Base-by-base conservation (phyloP, 2,797 vertebrate genomes). In the Pachyuromys duprasi region DNA sequence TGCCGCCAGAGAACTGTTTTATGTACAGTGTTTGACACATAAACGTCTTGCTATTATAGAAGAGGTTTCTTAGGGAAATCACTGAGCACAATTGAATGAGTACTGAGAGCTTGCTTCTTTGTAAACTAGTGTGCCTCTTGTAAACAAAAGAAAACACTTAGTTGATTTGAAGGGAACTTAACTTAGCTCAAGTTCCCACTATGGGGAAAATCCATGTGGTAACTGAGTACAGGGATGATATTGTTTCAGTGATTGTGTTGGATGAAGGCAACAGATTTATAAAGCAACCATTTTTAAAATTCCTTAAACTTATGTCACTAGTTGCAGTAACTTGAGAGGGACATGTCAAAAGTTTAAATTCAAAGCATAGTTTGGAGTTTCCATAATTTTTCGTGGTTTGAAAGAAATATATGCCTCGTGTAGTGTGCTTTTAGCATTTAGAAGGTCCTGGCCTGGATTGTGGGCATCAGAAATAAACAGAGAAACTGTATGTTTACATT, bases 71-170 rank as follows among this genome's bases (percentile, higher is more conserved):
- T 92, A 96, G 86, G 60, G 42, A 92, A 87, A 55, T 92, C 62
- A 94, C 42, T 74, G 53, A 92, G 20, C 55, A 94, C 49, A 79
- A 60, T 80, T 96, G 84, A 92, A 1, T 91, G 24, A 93, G 18
- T 67, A 75, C 15, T 91, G 79, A 57, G 33, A 67, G 7, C 89
- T 95, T 94, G 76, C 62, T 95, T 95, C 72, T 95, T 92, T 91
- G 55, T 81, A 83, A 91, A 94, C 57, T 96, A 70, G 26, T 67
- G 17, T 63, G 42, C 8, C 78, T 90, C 39, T 96, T 88, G 1
- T 89, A 89, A 96, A 86, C 3, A 70, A 49, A 93, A 87, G 20
- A 93, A 28, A 79, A 76, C 62, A 69, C 49, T 75, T 89, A 91
- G 39, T 42, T 90, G 2, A 1, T 90, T 15, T 31, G 22, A 62